Base-by-base conservation (phyloP, 2,797 vertebrate genomes). In the Podarcis siculus region DNA sequence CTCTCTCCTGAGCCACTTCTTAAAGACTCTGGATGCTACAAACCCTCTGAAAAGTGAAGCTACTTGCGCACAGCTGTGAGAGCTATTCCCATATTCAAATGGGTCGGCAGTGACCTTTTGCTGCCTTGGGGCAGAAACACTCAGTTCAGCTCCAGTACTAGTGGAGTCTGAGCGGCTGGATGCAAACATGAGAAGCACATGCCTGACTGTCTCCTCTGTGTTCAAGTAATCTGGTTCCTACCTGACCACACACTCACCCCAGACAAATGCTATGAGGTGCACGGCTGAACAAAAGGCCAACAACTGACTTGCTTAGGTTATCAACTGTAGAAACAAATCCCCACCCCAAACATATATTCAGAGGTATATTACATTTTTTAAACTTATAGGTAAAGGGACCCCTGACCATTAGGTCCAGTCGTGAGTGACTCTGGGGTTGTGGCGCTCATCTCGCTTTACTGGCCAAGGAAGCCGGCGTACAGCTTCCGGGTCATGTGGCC, bases 121-220 rank as follows among this genome's bases (percentile, higher is more conserved):
- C 49, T 79, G 42, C 77, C 45, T n/a, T 0, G 12, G 12, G 30
- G 76, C 37, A 39, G 35, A 19, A 39, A 39, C 23, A 3, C 72
- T 21, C n/a, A 21, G 15, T 37, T 37, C 19, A 21, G 73, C 73
- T 39, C 73, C 12, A 75, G 35, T 2, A 13, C 19, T 39, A 37
- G 35, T 23, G 39, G 32, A 73, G 73, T 76, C 37, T 39, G 73
- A 42, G 9, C 1, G 21, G 37, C 37, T 76, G 21, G 88, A 75
- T n/a, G 85, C 91, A 90, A 89, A 90, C 82, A 90, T 0, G 12
- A 86, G 77, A 13, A 66, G 89, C 67, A 3, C 39, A 87, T 89
- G 91, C 92, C 79, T 87, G 90, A 92, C 75, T 58, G 55, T 79
- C 35, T 61, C 91, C 91, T 93, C 91, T 88, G 93, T 92, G 85